phyloP scores from a whole-genome alignment of 2,888 invertebrate genomes.

The Tupiocoris notatus region DNA sequence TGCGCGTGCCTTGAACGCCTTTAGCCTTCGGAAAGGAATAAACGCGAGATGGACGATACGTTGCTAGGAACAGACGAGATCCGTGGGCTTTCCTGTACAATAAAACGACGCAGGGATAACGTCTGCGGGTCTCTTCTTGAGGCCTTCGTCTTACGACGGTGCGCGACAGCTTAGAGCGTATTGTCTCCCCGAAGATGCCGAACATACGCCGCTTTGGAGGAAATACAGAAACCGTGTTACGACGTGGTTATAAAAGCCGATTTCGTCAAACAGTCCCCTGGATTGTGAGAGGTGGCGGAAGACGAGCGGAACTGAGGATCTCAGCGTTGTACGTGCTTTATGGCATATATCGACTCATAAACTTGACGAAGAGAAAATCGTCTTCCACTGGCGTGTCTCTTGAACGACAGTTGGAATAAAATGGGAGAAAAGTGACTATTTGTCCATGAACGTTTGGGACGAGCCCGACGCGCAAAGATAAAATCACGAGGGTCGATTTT shows the following conservation, averaged over 20 bases:
- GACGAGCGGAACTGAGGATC: no score
- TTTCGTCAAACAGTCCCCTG: conserved; percentile 1
- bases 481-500: no score
- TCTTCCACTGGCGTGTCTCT: no score
- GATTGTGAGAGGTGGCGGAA: neutral
- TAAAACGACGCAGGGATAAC: neutral
- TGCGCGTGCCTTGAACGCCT: neutral
- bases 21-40: neutral
- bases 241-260: conserved; percentile 18
- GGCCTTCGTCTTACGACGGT: no score
- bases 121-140: neutral
- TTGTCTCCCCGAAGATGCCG: neutral
- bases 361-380: no score
- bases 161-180: no score
- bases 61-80: no score
- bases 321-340: conserved; percentile 12
- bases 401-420: no score
- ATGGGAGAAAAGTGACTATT: no score
- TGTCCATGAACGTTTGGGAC: no score
- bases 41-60: neutral
- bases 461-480: no score
- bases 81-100: neutral
- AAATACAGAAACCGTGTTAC: neutral
- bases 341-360: neutral
- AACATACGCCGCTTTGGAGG: neutral